Percentiles rank a stretch among this genome's conserved stretches.
phyloP scores from a whole-genome alignment of 2,797 vertebrate genomes.

The Forpus xanthops region DNA sequence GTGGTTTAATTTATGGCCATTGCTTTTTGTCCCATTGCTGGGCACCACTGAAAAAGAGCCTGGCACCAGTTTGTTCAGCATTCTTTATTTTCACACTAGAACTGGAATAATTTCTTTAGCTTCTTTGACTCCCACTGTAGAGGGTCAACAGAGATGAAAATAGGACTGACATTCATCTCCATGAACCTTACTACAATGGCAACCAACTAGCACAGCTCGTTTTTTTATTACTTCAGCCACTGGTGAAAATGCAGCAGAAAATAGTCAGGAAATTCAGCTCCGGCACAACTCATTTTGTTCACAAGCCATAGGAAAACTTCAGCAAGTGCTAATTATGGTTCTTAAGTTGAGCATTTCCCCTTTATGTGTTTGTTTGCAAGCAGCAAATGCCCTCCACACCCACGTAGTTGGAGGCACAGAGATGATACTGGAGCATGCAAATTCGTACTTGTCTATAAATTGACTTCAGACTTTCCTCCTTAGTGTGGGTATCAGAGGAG shows the following conservation, averaged over 20 bases:
- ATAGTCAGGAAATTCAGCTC: neutral
- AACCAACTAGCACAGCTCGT: neutral
- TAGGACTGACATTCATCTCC: neutral
- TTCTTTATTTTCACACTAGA: neutral
- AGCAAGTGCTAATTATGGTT: conserved; percentile 26
- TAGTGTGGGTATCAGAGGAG: neutral
- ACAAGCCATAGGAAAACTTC: neutral
- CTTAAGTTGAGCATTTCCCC: conserved; percentile 25
- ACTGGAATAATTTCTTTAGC: neutral
- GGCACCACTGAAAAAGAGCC: neutral
- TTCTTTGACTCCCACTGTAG: neutral
- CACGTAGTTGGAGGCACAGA: neutral
- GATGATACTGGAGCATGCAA: neutral
- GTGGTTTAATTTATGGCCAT: neutral
- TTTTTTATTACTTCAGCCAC: neutral
- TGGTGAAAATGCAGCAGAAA: neutral
- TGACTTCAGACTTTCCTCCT: neutral
- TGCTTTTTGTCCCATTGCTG: neutral
- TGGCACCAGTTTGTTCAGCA: neutral
- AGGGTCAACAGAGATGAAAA: neutral
- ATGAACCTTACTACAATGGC: neutral
- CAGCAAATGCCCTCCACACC: conserved; percentile 38
- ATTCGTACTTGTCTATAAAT: neutral
- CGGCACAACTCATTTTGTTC: neutral
- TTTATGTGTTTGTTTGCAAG: conserved; percentile 53